phyloP scores from a whole-genome alignment of 2,888 invertebrate species.

The Gnatocerus cornutus region DNA sequence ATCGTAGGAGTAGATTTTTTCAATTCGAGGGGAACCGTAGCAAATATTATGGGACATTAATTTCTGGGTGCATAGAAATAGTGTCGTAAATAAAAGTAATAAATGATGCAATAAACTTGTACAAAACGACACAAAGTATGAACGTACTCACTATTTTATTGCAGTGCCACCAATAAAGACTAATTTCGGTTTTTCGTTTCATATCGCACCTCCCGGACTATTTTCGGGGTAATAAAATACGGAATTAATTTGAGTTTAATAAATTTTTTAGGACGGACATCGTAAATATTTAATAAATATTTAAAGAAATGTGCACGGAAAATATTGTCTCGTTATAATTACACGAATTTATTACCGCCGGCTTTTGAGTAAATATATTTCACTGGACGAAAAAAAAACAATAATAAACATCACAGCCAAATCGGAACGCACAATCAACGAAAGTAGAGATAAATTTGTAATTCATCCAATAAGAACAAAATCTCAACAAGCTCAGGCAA shows the following conservation, averaged over 20 bases:
- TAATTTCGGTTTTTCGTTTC: constrained; percentile 15
- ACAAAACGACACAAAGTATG: constrained; percentile 52
- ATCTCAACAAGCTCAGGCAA: constrained; percentile 7
- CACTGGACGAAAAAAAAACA: background rate
- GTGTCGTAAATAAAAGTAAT: constrained; percentile 53
- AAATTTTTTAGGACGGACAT: constrained; percentile 3
- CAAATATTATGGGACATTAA: constrained; percentile 53
- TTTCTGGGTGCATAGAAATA: constrained; percentile 51
- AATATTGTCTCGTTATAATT: constrained; percentile 10
- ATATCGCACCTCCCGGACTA: constrained; percentile 16
- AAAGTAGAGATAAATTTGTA: constrained; percentile 15
- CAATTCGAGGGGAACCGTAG: constrained; percentile 4
- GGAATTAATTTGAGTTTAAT: background rate
- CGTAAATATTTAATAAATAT: constrained; percentile 9
- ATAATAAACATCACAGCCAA: background rate
- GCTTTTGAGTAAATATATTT: constrained; percentile 12
- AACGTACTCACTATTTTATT: constrained; percentile 44
- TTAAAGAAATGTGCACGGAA: constrained; percentile 6
- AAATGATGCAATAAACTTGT: constrained; percentile 53
- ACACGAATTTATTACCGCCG: background rate
- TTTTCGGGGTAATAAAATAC: constrained; percentile 15
- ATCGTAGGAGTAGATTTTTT: background rate
- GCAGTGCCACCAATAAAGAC: constrained; percentile 22
- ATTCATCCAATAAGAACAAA: constrained; percentile 15
- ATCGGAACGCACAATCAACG: constrained; percentile 4